A percentile compares a stretch with the other conserved stretches of the same genome.
Evolutionary conservation across 2,888 invertebrate species (phyloP).

Genomic region (Tetragonula carbonaria): DNA sequence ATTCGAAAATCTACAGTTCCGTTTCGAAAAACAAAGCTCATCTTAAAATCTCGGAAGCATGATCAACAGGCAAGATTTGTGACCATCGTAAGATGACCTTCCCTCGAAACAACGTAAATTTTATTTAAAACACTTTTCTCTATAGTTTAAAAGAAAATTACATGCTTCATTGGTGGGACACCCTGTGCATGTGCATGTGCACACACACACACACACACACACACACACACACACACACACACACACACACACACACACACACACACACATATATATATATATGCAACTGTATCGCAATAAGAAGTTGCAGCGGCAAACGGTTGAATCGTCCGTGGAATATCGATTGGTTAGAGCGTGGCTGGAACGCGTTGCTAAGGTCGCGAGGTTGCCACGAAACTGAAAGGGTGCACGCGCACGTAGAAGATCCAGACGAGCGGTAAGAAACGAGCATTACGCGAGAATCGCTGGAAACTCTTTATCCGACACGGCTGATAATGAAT

Average conservation of each 20-base stretch:
- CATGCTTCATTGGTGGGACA: too few relatives aligned
- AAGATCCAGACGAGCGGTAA: slow-evolving; percentile 14
- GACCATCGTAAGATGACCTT: too few relatives aligned
- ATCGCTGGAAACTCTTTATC: slow-evolving; percentile 74
- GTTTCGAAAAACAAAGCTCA: too few relatives aligned
- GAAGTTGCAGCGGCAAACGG: slow-evolving; percentile 9
- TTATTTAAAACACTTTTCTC: too few relatives aligned
- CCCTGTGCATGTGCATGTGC: too few relatives aligned
- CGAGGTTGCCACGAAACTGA: slow-evolving; percentile 47
- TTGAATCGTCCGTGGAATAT: slow-evolving; percentile 42
- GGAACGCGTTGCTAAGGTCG: slow-evolving; percentile 33
- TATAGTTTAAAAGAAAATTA: too few relatives aligned
- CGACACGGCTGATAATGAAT: slow-evolving; percentile 77
- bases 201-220: background rate
- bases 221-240: background rate
- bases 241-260: background rate
- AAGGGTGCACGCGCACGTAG: slow-evolving; percentile 32
- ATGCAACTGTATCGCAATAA: slow-evolving; percentile 25
- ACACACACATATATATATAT: background rate
- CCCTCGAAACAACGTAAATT: too few relatives aligned
- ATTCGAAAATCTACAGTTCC: too few relatives aligned
- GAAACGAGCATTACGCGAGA: slow-evolving; percentile 66
- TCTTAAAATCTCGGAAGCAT: too few relatives aligned
- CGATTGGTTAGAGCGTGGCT: slow-evolving; percentile 34
- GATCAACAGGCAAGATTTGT: too few relatives aligned